Percentiles rank a stretch among this genome's conserved stretches.
phyloP scores from a whole-genome alignment of 1,140 invertebrate genomes.

The Tetragonula clypearis region DNA sequence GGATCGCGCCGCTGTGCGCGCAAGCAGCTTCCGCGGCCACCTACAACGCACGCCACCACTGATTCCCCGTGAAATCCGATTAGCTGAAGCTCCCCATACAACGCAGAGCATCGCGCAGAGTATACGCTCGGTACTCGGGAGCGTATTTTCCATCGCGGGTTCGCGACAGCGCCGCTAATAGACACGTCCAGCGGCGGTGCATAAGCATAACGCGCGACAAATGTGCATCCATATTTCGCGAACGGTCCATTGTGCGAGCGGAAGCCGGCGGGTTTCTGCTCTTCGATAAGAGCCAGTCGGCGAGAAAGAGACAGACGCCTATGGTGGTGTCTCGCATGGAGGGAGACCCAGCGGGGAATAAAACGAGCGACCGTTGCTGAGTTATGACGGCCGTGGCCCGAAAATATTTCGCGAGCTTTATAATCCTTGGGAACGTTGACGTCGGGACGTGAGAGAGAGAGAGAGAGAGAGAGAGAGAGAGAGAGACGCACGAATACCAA shows the following conservation, averaged over 20 bases:
- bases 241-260: conserved; percentile 47
- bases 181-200: conserved; percentile 56
- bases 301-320: conserved; percentile 34
- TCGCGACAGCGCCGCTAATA: conserved; percentile 54
- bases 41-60: background rate
- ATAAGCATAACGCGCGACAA: conserved; percentile 54
- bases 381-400: conserved; percentile 73
- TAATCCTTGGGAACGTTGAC: conserved; percentile 71
- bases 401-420: conserved; percentile 77
- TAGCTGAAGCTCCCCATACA: background rate
- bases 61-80: conserved; percentile 22
- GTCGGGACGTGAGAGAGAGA: conserved; percentile 53
- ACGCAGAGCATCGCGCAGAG: background rate
- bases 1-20: background rate
- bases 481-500: conserved; percentile 56
- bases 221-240: conserved; percentile 58
- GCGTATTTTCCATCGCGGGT: conserved; percentile 11
- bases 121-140: background rate
- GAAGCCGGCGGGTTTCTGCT: conserved; percentile 48
- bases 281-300: background rate
- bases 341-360: conserved; percentile 15
- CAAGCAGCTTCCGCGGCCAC: background rate
- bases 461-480: conserved; percentile 34
- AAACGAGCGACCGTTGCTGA: conserved; percentile 66
- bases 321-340: background rate